phyloP scores from a whole-genome alignment of 2,888 invertebrate genomes.

The Coelopa pilipes region DNA sequence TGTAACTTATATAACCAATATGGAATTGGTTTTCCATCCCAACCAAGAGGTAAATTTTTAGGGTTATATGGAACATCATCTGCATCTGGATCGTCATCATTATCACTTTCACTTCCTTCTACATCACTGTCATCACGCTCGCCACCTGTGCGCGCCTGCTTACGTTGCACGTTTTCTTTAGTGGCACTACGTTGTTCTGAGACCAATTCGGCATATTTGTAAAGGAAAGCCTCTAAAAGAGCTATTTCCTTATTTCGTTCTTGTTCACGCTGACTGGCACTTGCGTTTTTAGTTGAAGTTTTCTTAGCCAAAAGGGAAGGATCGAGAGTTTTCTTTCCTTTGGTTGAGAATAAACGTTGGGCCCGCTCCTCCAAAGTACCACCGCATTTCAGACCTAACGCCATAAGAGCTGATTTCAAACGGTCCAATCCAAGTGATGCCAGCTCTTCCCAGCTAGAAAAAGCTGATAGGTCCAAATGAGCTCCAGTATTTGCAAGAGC shows the following conservation, averaged over 20 bases:
- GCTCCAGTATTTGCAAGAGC: constrained; percentile 95
- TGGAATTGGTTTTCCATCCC: constrained; percentile 96
- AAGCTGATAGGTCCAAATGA: constrained; percentile 97
- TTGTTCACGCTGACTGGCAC: constrained; percentile 71
- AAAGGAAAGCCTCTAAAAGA: constrained; percentile 88
- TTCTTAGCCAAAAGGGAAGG: constrained; percentile 92
- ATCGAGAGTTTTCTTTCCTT: constrained; percentile 93
- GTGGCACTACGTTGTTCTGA: constrained; percentile 89
- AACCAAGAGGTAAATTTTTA: constrained; percentile 97
- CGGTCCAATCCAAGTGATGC: constrained; percentile 97
- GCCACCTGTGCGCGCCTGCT: constrained; percentile 95
- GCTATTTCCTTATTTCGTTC: constrained; percentile 88
- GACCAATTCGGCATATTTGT: constrained; percentile 85
- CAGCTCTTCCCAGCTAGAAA: constrained; percentile 96
- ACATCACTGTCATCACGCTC: constrained; percentile 92
- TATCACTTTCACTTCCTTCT: constrained; percentile 82
- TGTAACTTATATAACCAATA: constrained; percentile 99
- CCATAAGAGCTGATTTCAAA: constrained; percentile 96
- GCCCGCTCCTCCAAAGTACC: constrained; percentile 98
- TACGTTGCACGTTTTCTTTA: constrained; percentile 97
- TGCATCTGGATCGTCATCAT: constrained; percentile 85
- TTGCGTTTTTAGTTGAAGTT: constrained; percentile 71
- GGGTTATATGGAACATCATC: constrained; percentile 99
- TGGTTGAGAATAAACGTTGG: constrained; percentile 93
- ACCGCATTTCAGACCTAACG: constrained; percentile 96